A percentile compares a stretch with the other conserved stretches of the same genome.
Conservation (phyloP, 2,888 invertebrate species). For the Eristalinus aeneus region DNA sequence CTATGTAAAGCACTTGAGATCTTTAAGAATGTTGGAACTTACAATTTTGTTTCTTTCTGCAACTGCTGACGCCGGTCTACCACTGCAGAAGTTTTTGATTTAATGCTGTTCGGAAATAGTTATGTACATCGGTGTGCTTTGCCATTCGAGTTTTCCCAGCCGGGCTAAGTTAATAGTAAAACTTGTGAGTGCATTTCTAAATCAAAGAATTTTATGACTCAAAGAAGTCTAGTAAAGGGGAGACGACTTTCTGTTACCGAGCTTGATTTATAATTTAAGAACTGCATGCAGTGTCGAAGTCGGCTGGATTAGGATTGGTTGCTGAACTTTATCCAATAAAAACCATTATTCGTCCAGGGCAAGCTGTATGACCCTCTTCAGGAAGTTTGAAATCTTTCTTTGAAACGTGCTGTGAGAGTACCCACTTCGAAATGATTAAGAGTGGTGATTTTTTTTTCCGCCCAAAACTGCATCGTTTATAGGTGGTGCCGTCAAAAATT, state of each 20-base stretch:
- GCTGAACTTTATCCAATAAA: no score
- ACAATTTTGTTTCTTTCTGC: not conserved
- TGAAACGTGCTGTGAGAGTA: no score
- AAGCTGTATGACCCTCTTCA: no score
- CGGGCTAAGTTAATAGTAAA: not conserved
- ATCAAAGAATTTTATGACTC: not conserved
- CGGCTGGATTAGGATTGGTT: no score
- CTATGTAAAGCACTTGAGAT: not conserved
- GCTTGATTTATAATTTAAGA: no score
- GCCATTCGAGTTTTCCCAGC: not conserved
- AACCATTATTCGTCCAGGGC: no score
- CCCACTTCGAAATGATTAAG: no score
- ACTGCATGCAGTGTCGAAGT: no score
- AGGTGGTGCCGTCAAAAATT: no score
- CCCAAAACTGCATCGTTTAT: no score
- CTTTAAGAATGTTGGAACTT: not conserved
- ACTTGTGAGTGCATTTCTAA: not conserved
- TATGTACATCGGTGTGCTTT: not conserved
- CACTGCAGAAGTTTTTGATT: not conserved
- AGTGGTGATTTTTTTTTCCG: no score
- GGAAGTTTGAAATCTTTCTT: no score
- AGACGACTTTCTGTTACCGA: not conserved
- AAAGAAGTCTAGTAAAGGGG: not conserved
- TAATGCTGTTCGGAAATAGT: not conserved
- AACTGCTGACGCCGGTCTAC: not conserved